phyloP scores from a whole-genome alignment of 2,888 invertebrate genomes.

The Drosophila histrio region DNA sequence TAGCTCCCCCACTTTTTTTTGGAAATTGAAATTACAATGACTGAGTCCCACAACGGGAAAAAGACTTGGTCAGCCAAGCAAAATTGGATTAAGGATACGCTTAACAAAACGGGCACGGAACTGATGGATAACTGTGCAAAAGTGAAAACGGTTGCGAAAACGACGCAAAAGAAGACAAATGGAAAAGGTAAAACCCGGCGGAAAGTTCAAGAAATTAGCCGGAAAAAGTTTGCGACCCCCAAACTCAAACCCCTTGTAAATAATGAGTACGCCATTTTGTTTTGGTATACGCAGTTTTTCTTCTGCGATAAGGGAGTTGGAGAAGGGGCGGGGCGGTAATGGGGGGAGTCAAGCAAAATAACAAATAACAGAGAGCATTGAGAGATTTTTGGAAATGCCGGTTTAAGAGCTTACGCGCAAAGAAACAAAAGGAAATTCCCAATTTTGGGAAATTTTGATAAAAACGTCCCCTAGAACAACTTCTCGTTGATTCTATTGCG shows the following conservation, averaged over 20 bases:
- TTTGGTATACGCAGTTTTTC: conserved; percentile 66
- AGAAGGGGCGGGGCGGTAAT: no score
- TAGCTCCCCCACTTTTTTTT: conserved; percentile 5
- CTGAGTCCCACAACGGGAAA: conserved; percentile 76
- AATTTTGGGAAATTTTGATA: conserved; percentile 46
- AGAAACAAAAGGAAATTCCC: conserved; percentile 25
- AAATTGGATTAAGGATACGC: conserved; percentile 85
- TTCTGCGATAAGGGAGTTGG: neutral
- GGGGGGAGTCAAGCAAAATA: conserved; percentile 29
- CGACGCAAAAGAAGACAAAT: conserved; percentile 44
- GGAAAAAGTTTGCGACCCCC: conserved; percentile 27
- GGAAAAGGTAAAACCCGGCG: conserved; percentile 72
- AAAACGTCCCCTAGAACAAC: conserved; percentile 3
- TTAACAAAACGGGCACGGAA: conserved; percentile 84
- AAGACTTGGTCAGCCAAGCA: conserved; percentile 83
- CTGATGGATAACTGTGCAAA: conserved; percentile 82
- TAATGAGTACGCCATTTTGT: conserved; percentile 73
- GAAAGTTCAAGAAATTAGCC: conserved; percentile 21
- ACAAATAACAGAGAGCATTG: conserved; percentile 21
- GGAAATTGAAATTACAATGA: conserved; percentile 50
- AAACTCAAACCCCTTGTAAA: no score
- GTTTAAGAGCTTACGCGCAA: conserved; percentile 49
- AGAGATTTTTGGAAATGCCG: conserved; percentile 43
- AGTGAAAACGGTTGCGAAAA: conserved; percentile 59
- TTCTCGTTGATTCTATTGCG: conserved; percentile 41